Conservation (phyloP, 2,113 vertebrate species). For the Hemichromis elongatus region DNA sequence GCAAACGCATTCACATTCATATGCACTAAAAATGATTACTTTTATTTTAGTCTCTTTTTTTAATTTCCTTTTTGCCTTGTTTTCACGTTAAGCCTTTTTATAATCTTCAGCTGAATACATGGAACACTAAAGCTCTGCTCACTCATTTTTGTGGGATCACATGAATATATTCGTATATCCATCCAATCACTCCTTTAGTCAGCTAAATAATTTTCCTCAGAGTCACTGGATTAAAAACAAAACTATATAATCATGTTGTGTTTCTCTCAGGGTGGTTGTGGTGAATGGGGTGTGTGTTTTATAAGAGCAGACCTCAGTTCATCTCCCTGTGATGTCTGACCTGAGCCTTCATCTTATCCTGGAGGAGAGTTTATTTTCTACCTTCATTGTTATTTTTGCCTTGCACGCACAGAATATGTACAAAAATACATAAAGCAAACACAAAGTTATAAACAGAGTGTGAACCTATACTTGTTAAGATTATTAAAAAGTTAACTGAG, state of each 20-base stretch:
- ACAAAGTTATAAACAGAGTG: constrained; percentile 58
- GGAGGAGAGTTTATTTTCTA: constrained; percentile 70
- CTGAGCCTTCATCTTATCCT: constrained; percentile 41
- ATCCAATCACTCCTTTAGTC: not conserved
- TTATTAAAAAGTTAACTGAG: constrained; percentile 69
- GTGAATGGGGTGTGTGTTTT: constrained; percentile 5
- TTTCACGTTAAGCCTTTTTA: not conserved
- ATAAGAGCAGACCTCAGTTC: not conserved
- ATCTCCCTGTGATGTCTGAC: constrained; percentile 10
- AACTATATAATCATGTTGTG: not conserved
- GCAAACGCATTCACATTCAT: not conserved
- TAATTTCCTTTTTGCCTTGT: not conserved
- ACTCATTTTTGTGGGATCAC: not conserved
- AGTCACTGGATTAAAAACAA: not conserved
- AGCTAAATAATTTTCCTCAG: not conserved
- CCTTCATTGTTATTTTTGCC: constrained; percentile 67
- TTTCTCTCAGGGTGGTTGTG: constrained; percentile 40
- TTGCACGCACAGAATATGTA: constrained; percentile 77
- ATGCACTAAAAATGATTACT: not conserved
- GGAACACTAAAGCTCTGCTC: not conserved
- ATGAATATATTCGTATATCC: not conserved
- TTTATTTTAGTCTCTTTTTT: not conserved
- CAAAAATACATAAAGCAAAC: constrained; percentile 54
- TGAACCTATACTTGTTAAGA: constrained; percentile 76
- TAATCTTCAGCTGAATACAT: not conserved